Evolutionary conservation across 2,113 vertebrate genomes (phyloP), one percentile per base, ranked within the genome.

Genomic region (Phrynosoma blainvillii): DNA sequence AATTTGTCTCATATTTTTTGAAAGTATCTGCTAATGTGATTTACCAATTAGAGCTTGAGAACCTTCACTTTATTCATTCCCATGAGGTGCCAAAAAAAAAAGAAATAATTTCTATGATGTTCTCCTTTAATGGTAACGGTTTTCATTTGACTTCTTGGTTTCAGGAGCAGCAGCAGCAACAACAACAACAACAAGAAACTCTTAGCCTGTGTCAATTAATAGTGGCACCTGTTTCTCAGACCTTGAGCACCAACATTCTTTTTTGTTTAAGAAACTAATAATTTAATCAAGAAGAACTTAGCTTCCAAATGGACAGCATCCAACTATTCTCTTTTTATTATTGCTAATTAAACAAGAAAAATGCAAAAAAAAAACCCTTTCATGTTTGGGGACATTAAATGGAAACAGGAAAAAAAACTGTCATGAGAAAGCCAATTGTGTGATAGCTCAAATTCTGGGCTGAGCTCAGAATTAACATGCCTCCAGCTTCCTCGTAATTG

Each of bases 41-140:
- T 93, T 91, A 93, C 90, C 76, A 82, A 9, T 92, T 89, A 82
- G 14, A 1, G 0, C 66, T 87, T 65, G 80, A 84, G 20, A 92
- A 42, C 62, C 20, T 76, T 84, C 27, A 32, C 32, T 2, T 90
- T 75, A 86, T 42, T 2, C 47, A 75, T 0, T 90, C 42, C 70
- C 83, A 78, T 83, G 88, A 89, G 52, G 89, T 1, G 82, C 2
- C 27, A 85, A 12, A 84, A 5, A 84, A n/a, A 87, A 66, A 92
- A 65, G 6, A 56, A 83, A 36, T 42, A 87, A 13, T 87, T 90
- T 71, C 20, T 82, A 56, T 13, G 76, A 90, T 88, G 90, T 91
- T 93, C 90, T 80, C 78, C 82, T 79, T 85, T 82, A 88, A 88
- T 32, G 27, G 71, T 70, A 59, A 79, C 90, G 88, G 81, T 21